These are phyloP conservation scores for Lanius ludovicianus DNA, from an alignment of 2,113 vertebrate genomes.

Conservation along the genomic window DNA sequence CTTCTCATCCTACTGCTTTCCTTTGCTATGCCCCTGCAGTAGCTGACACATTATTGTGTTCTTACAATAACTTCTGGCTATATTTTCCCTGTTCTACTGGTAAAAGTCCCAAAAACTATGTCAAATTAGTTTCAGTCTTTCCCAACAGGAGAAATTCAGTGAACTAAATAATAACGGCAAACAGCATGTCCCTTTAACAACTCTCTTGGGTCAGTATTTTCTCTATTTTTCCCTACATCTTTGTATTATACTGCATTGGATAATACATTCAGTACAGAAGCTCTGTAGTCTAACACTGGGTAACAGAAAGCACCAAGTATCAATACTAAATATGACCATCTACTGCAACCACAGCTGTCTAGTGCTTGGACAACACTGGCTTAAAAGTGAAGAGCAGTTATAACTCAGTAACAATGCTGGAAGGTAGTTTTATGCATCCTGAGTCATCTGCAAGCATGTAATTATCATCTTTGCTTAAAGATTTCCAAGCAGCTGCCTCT, in stretches of 20 bases:
- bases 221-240: accelerated
- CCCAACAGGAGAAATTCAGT: not conserved
- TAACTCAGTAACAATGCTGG: not conserved
- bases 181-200: not conserved
- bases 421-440: not conserved
- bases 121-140: not conserved
- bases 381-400: not conserved
- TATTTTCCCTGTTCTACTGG: not conserved
- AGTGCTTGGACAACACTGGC: not conserved
- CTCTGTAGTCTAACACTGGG: not conserved
- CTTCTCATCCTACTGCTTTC: not conserved
- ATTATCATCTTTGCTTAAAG: not conserved
- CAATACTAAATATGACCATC: not conserved
- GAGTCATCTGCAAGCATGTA: not conserved
- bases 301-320: not conserved
- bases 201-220: not conserved
- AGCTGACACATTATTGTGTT: not conserved
- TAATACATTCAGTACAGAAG: not conserved
- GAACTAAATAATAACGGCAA: not conserved
- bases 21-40: not conserved
- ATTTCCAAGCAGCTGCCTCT: not conserved
- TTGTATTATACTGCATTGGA: not conserved
- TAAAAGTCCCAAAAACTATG: not conserved
- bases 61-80: accelerated
- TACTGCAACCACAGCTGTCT: not conserved